Evolutionary conservation across 2,888 invertebrate species (phyloP), one percentile per base, ranked within the genome.

Genomic region (Spodoptera exigua): DNA sequence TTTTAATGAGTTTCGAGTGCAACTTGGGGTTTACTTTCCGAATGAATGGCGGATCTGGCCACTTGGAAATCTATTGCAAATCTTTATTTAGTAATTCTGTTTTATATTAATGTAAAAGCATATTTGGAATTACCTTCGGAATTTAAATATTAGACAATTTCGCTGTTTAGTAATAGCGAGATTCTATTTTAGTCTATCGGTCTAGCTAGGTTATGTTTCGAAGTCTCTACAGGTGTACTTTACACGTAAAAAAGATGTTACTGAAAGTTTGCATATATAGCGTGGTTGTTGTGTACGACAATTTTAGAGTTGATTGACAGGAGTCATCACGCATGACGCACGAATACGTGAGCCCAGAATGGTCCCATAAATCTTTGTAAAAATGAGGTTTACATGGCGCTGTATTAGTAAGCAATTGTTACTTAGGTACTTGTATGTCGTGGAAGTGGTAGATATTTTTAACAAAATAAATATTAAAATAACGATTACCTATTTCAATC

Each of bases 1-100:
- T 93, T 93, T 93, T 93, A 94, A 94, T 93, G 93, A 94, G 92
- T 93, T 93, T 89, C 85, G 86, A 88, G 88, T 87, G 85, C 89
- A 89, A 90, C 86, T 91, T 87, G 88, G 83, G 90, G 87, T 89
- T 92, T 91, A 89, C 90, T 90, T 89, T 89, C 85, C 88, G 85
- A 89, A 90, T 89, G 86, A 91, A 92, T 89, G 80, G 86, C 77
- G 79, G 76, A 87, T 84, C 85, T 83, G 75, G 80, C 78, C 77
- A 74, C 76, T 70, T 61, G 69, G 76, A 63, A 68, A 78, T 74
- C 77, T 73, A 80, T 78, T 73, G 79, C 74, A 76, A 78, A 72
- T 82, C 74, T 71, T 78, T 79, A 80, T 83, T 83, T 78, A 79
- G 80, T 70, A 71, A 80, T 79, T 74, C 74, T 72, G 78, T 79